phyloP scores from a whole-genome alignment of 2,888 invertebrate genomes.

The Patella caerulea region DNA sequence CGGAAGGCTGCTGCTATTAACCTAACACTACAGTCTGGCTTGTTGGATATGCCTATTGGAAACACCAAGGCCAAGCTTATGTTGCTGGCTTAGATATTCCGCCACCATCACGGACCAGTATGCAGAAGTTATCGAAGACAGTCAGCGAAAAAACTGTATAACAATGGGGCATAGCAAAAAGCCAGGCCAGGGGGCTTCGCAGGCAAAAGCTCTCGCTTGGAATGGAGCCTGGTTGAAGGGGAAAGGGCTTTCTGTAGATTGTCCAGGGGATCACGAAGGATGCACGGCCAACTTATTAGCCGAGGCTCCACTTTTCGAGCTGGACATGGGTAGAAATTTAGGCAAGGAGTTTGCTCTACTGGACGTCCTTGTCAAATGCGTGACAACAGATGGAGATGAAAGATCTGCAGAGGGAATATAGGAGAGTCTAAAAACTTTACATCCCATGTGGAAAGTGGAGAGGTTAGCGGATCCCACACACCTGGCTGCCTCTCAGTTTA shows the following conservation, averaged over 20 bases:
- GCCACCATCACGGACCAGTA: not conserved
- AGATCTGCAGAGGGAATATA: not conserved
- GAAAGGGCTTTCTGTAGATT: conserved; percentile 21
- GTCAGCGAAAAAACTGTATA: not conserved
- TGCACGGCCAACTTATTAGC: conserved; percentile 21
- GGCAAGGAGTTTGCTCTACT: not conserved
- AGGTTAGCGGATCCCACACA: not conserved
- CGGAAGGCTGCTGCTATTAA: not conserved
- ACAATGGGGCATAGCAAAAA: not conserved
- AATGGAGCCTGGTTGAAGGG: conserved; percentile 23
- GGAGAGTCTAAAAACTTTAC: not conserved
- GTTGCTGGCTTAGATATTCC: not conserved
- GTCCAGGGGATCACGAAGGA: conserved; percentile 22
- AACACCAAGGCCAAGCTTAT: not conserved
- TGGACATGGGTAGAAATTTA: not conserved
- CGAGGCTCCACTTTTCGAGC: conserved; percentile 16
- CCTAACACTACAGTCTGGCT: not conserved
- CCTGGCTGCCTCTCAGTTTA: not conserved
- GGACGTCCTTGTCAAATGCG: not conserved
- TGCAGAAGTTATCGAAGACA: not conserved
- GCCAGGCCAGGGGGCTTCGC: not conserved
- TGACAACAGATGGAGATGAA: not conserved
- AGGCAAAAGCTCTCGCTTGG: conserved; percentile 12
- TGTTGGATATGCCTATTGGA: not conserved
- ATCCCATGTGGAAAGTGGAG: not conserved